Percentiles rank a stretch among this genome's conserved stretches.
Conservation (phyloP, 1,140 invertebrate species). For the Neuroterus valhalla region DNA sequence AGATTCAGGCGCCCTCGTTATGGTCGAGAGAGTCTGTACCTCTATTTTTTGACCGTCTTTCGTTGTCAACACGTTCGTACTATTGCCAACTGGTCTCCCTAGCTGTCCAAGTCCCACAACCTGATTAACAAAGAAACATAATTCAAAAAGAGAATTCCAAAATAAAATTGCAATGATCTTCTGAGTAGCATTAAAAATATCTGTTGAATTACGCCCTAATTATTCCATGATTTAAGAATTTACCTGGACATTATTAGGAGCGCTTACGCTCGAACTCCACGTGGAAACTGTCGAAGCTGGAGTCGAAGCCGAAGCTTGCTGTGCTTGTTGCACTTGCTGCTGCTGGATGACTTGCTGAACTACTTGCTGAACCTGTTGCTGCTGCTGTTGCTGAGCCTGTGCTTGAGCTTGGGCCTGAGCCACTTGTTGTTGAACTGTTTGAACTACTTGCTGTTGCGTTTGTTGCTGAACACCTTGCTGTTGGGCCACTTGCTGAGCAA, state of each 20-base stretch:
- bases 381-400: conserved; percentile 69
- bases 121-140: conserved; percentile 44
- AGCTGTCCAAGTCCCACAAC: conserved; percentile 70
- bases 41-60: conserved; percentile 74
- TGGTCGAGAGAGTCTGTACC: conserved; percentile 65
- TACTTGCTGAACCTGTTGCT: conserved; percentile 72
- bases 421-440: conserved; percentile 57
- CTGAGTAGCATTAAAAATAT: not conserved
- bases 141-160: conserved; percentile 20
- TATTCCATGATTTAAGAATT: conserved; percentile 25
- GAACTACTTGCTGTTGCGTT: conserved; percentile 51
- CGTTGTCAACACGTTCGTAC: conserved; percentile 65
- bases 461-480: conserved; percentile 59
- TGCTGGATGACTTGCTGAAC: conserved; percentile 61
- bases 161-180: conserved; percentile 15
- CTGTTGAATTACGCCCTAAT: not conserved
- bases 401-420: conserved; percentile 53
- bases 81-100: conserved; percentile 57
- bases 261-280: conserved; percentile 67
- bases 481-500: conserved; percentile 69
- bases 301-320: conserved; percentile 67
- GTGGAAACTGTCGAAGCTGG: conserved; percentile 69
- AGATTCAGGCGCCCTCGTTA: conserved; percentile 65
- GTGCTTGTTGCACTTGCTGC: conserved; percentile 76
- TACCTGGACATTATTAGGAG: conserved; percentile 72